Evolutionary conservation across 2,113 vertebrate species (phyloP).

Genomic region (Argyrosomus japonicus): DNA sequence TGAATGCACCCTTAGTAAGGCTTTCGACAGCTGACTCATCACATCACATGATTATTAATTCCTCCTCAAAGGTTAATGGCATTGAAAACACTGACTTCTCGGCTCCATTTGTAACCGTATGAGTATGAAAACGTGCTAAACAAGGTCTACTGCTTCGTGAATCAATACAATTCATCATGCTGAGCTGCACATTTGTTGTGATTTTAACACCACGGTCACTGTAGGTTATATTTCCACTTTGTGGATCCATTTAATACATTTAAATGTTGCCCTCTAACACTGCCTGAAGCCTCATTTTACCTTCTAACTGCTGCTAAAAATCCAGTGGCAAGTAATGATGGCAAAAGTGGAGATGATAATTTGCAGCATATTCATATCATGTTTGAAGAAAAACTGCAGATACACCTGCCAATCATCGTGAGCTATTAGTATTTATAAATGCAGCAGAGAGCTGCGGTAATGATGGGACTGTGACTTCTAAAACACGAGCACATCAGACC

Average conservation of each 20-base stretch:
- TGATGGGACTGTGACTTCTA: not conserved
- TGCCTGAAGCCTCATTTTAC: not conserved
- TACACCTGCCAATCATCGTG: not conserved
- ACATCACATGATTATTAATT: not conserved
- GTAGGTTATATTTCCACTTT: conserved; percentile 2
- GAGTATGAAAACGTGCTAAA: too few relatives aligned
- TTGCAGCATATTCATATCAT: not conserved
- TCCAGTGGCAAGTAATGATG: not conserved
- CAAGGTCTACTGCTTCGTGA: not conserved
- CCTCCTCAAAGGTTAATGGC: conserved; percentile 1
- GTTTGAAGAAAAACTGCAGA: not conserved
- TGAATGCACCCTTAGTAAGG: too few relatives aligned
- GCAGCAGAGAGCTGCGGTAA: not conserved
- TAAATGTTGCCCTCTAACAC: not conserved
- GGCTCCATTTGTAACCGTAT: not conserved
- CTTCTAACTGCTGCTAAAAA: not conserved
- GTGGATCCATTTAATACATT: conserved; percentile 6
- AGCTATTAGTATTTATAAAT: conserved; percentile 9
- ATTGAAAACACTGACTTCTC: not conserved
- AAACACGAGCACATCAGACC: not conserved
- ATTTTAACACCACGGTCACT: not conserved
- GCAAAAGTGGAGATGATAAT: not conserved
- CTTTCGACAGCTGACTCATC: not conserved
- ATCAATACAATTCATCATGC: conserved; percentile 1
- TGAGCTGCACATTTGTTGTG: conserved; percentile 7